Percentiles rank a stretch among this genome's conserved stretches.
phyloP scores from a whole-genome alignment of 2,797 vertebrate species.

The Phoebastria nigripes region DNA sequence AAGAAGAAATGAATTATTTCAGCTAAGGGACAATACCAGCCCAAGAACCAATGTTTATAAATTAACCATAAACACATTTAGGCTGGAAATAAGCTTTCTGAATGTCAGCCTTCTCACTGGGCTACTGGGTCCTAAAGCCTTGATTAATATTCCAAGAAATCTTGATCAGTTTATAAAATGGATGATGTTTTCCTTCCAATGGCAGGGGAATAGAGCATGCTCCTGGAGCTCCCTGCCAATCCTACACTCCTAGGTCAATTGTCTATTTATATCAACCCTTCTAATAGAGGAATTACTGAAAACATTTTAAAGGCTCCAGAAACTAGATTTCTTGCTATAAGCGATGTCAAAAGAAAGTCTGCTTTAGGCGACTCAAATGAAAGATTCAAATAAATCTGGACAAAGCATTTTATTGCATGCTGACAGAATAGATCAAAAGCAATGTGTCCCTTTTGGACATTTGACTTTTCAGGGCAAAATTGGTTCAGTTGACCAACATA shows the following conservation, averaged over 20 bases:
- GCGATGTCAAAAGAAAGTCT: neutral
- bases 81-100: neutral
- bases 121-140: neutral
- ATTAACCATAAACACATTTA: neutral
- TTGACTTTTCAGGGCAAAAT: neutral
- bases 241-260: neutral
- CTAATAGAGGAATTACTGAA: neutral
- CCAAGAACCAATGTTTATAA: neutral
- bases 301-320: neutral
- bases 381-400: neutral
- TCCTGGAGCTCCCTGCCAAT: neutral
- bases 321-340: neutral
- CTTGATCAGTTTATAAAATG: neutral
- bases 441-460: neutral
- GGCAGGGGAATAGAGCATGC: neutral
- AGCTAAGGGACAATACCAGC: neutral
- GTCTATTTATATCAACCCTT: neutral
- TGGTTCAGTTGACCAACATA: neutral
- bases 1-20: neutral
- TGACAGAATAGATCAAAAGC: neutral
- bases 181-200: neutral
- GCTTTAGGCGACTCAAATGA: neutral
- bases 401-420: neutral
- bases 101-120: neutral
- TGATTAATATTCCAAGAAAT: neutral